Conservation (phyloP, 2,113 vertebrate genomes). For the Ageneiosus marmoratus region DNA sequence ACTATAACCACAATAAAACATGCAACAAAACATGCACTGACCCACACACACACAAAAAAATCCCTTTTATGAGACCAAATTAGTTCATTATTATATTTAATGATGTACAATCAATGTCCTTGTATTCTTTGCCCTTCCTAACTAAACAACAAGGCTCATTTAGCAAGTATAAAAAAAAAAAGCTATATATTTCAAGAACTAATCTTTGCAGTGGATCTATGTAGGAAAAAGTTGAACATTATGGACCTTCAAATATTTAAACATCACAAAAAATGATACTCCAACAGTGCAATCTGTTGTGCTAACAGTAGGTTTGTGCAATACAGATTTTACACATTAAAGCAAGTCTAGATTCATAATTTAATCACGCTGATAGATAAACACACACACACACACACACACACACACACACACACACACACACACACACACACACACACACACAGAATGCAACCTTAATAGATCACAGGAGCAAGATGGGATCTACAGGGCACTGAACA, state of each 20-base stretch:
- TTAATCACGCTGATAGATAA: not conserved
- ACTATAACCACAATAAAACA: not conserved
- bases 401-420: no score
- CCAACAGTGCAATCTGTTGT: not conserved
- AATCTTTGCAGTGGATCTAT: not conserved
- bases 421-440: not conserved
- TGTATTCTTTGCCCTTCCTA: no score
- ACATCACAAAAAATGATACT: not conserved
- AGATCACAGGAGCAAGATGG: not conserved
- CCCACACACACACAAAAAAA: not conserved
- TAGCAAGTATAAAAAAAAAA: no score
- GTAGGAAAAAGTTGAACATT: not conserved
- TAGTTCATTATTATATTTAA: no score
- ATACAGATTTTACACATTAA: not conserved
- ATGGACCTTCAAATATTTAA: not conserved
- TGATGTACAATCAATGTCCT: no score
- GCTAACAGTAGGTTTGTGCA: not conserved
- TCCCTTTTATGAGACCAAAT: no score
- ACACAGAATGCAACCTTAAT: not conserved
- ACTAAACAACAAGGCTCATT: not conserved
- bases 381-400: not conserved
- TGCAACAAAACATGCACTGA: not conserved
- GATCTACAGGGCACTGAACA: not conserved
- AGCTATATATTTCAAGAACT: not conserved
- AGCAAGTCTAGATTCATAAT: not conserved